Evolutionary conservation across 2,113 vertebrate genomes (phyloP).

Genomic region (Ptilonorhynchus violaceus): DNA sequence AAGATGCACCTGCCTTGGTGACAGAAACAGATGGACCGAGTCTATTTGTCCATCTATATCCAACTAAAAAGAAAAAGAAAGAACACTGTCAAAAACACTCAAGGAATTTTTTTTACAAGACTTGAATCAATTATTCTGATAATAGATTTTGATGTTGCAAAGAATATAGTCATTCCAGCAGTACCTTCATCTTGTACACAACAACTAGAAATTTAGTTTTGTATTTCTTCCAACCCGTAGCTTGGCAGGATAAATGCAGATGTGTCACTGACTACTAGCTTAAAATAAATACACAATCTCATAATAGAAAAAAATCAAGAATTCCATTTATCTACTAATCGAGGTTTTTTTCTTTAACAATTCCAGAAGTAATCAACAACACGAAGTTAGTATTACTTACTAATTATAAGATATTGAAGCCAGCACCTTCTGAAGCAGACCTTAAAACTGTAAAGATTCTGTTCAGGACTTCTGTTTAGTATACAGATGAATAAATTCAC

Average conservation of each 20-base stretch:
- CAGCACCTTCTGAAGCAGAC: neutral
- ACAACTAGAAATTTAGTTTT: neutral
- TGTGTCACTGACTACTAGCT: neutral
- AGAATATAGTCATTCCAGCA: neutral
- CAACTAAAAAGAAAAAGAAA: conserved; percentile 74
- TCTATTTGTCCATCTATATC: conserved; percentile 92
- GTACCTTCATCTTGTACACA: neutral
- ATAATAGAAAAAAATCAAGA: neutral
- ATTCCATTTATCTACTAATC: neutral
- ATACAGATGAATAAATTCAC: neutral
- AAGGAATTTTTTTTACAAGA: neutral
- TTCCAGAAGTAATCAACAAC: neutral
- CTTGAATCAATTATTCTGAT: neutral
- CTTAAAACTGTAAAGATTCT: neutral
- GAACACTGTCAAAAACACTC: neutral
- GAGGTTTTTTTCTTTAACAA: neutral
- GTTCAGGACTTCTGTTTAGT: neutral
- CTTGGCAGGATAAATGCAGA: neutral
- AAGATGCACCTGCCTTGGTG: conserved; percentile 93
- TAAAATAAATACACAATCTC: neutral
- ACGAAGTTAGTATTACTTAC: neutral
- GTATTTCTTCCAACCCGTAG: neutral
- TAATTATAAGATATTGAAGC: neutral
- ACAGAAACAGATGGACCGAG: conserved; percentile 86
- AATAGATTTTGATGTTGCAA: neutral